Conservation (phyloP, 92 coral and sea anemone species). For the Phymanthus crucifer region DNA sequence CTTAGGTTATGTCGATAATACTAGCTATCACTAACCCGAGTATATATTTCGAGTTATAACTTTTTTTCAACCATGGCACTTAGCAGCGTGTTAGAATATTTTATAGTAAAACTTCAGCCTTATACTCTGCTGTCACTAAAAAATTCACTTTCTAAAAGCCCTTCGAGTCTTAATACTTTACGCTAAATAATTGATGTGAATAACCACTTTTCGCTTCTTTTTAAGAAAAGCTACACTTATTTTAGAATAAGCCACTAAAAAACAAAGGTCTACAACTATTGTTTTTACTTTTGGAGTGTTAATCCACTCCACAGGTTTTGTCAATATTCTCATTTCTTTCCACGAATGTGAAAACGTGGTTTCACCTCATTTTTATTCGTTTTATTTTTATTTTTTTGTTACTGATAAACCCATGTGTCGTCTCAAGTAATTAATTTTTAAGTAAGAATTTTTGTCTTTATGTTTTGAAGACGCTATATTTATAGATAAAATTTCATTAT, state of each 20-base stretch:
- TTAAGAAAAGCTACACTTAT: slow-evolving; percentile 10
- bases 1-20: not conserved
- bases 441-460: not conserved
- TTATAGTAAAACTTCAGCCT: not conserved
- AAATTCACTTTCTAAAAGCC: slow-evolving; percentile 26
- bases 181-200: slow-evolving; percentile 37
- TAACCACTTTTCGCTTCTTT: slow-evolving; percentile 33
- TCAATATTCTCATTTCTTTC: not conserved
- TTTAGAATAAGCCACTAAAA: slow-evolving; percentile 6
- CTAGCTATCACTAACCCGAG: slow-evolving; percentile 10
- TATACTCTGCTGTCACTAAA: not conserved
- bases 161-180: slow-evolving; percentile 12
- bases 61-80: not conserved
- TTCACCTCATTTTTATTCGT: not conserved
- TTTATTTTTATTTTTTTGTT: not conserved
- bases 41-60: not conserved
- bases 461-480: not conserved
- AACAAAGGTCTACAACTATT: not conserved
- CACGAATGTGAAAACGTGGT: not conserved
- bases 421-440: slow-evolving; percentile 4
- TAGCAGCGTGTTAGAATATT: not conserved
- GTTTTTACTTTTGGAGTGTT: slow-evolving; percentile 31
- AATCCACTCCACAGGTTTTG: slow-evolving; percentile 11
- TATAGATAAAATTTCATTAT: not conserved
- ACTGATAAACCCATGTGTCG: not conserved